Evolutionary conservation across 1,140 invertebrate species (phyloP).

Genomic region (Zophobas morio): DNA sequence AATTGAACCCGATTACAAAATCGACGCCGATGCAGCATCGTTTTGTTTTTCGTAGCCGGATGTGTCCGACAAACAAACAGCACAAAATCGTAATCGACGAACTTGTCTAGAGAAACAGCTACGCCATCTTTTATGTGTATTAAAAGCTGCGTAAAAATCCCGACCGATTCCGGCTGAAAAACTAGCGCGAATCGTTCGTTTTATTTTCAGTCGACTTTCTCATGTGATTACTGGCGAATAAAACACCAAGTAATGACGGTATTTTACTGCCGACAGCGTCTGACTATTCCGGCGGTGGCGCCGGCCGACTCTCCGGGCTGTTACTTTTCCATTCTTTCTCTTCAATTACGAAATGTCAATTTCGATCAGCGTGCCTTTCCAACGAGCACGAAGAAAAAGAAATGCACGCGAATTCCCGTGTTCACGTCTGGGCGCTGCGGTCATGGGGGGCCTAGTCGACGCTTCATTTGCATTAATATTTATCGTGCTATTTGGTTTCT

Average conservation of each 20-base stretch:
- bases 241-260: slow-evolving; percentile 38
- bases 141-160: neutral
- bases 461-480: neutral
- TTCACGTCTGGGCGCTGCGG: neutral
- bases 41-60: too few species aligned
- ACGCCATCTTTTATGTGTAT: too few species aligned
- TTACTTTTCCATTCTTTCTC: slow-evolving; percentile 42
- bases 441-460: neutral
- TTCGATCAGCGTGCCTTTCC: slow-evolving; percentile 4
- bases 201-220: slow-evolving; percentile 39
- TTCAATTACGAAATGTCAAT: slow-evolving; percentile 28
- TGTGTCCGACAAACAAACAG: too few species aligned
- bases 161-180: slow-evolving; percentile 18
- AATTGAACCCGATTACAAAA: too few species aligned
- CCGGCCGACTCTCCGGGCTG: slow-evolving; percentile 24
- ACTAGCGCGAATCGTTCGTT: slow-evolving; percentile 29
- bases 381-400: neutral
- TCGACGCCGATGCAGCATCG: too few species aligned
- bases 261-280: slow-evolving; percentile 42
- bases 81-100: too few species aligned
- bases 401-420: neutral
- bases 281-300: slow-evolving; percentile 14
- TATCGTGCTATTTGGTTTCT: neutral
- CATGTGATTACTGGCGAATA: slow-evolving; percentile 31
- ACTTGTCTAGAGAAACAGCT: too few species aligned